Percentiles rank a stretch among this genome's conserved stretches.
Conservation (phyloP, 2,797 vertebrate genomes). For the Chromobotia macracanthus region DNA sequence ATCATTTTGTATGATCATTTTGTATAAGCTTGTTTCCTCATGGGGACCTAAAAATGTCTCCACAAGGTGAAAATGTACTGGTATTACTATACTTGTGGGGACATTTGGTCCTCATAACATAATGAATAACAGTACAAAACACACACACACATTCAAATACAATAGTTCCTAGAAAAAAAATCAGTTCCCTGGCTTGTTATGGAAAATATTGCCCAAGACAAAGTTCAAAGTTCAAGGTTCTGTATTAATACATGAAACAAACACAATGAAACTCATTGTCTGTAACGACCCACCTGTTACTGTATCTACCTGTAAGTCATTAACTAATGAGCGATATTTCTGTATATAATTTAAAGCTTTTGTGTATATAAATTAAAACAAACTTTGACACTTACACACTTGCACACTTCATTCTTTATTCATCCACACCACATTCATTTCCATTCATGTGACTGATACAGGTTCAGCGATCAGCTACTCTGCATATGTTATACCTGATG, state of each 20-base stretch:
- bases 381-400: too few relatives aligned
- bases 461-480: slow-evolving; percentile 90
- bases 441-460: slow-evolving; percentile 62
- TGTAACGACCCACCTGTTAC: too few relatives aligned
- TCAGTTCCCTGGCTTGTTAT: background rate
- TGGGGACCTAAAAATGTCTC: too few relatives aligned
- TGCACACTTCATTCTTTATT: background rate
- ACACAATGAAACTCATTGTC: background rate
- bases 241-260: background rate
- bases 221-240: background rate
- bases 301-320: too few relatives aligned
- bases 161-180: too few relatives aligned
- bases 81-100: too few relatives aligned
- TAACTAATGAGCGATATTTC: background rate
- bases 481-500: slow-evolving; percentile 83
- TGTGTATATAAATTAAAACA: background rate
- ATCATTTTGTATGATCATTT: too few relatives aligned
- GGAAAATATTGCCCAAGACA: background rate
- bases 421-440: background rate
- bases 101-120: too few relatives aligned
- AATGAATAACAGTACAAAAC: too few relatives aligned
- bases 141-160: too few relatives aligned
- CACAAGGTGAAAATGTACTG: too few relatives aligned
- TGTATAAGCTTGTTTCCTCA: too few relatives aligned
- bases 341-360: background rate